phyloP scores from a whole-genome alignment of 2,113 vertebrate genomes.

The Dromiciops gliroides region DNA sequence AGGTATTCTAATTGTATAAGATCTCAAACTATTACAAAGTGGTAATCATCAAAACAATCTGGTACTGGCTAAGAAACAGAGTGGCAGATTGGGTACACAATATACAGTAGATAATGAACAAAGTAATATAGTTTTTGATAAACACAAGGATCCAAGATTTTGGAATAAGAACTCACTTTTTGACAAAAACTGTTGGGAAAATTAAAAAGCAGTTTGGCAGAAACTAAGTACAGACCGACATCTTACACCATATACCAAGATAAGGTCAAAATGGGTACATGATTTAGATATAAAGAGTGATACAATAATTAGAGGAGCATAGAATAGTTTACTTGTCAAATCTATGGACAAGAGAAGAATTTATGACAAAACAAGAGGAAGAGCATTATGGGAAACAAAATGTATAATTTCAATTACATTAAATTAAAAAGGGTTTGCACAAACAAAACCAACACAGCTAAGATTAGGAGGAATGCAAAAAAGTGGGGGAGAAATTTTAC shows the following conservation, averaged over 20 bases:
- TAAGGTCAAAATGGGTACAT: background rate
- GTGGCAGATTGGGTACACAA: background rate
- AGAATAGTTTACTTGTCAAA: background rate
- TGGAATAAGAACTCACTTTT: background rate
- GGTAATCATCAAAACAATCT: no score
- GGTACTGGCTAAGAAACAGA: background rate
- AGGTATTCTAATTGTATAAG: background rate
- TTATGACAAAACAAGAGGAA: background rate
- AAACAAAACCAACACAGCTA: background rate
- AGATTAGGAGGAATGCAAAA: background rate
- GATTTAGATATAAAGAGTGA: background rate
- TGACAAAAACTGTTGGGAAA: background rate
- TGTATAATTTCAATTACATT: background rate
- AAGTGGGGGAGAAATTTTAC: background rate
- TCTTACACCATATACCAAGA: background rate
- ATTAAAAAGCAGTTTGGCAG: background rate
- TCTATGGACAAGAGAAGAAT: background rate
- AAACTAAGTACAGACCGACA: background rate
- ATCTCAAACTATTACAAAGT: background rate
- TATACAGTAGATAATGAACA: background rate
- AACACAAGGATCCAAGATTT: background rate
- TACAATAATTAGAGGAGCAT: background rate
- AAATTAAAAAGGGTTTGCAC: background rate
- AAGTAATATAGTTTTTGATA: background rate
- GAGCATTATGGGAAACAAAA: background rate